Base-by-base conservation (phyloP, 2,113 vertebrate genomes). In the Pterocles orientalis region DNA sequence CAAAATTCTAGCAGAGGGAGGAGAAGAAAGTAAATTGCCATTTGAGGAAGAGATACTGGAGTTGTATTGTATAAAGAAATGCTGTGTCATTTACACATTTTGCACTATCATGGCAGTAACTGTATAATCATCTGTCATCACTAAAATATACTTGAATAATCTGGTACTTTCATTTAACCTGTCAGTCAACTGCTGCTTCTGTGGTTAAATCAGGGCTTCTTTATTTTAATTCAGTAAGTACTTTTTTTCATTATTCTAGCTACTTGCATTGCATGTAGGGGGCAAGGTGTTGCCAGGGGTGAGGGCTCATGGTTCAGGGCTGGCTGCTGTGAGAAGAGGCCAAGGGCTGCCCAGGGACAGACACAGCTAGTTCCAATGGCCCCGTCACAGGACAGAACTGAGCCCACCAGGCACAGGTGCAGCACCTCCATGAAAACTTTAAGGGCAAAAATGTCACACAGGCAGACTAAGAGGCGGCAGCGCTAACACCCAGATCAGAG, bases 241-340 rank as follows among this genome's bases (percentile, higher is more conserved):
- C 4, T 39, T 69, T 60, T 26, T 26, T n/a, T 80, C 13, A 18
- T 79, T 85, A 62, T 80, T 69, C 48, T 39, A 62, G 33, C 19
- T 45, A 71, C 13, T 18, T 47, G 43, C 58, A 51, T 54, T 56
- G 53, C 5, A 0, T 25, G 19, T 31, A 64, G 19, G 14, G 71
- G 24, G 25, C 50, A 45, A 29, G 7, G 43, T 28, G 26, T 5
- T 65, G 23, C 14, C 1, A 14, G 12, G 3, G 6, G 33, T 7
- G 6, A 19, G 11, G 48, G 21, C 6, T 2, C 1, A 0, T 0
- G 1, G 8, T 39, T 58, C 9, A 51, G 58, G 20, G 36, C 33
- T 43, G 33, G 20, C 45, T 39, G 60, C 58, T 47, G 13, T 45
- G 23, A 58, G 28, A 54, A 76, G 47, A n/a, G 36, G 26, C 18